A percentile compares a stretch with the other conserved stretches of the same genome.
Conservation (phyloP, 2,113 vertebrate species). For the Trachemys scripta region DNA sequence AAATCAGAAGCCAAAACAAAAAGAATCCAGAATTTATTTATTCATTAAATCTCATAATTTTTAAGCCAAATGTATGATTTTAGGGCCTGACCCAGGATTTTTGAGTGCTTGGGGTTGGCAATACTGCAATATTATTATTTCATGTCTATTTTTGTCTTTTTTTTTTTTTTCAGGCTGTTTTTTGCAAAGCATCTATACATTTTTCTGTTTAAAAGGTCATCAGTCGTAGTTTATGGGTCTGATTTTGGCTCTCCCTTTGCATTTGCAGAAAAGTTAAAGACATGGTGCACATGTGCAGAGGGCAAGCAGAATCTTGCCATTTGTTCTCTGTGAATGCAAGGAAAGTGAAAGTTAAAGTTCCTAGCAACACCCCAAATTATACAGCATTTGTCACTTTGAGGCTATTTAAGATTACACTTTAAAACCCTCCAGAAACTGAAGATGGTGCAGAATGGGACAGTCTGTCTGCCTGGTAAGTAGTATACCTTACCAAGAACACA, state of each 20-base stretch:
- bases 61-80: neutral
- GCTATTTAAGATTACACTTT: neutral
- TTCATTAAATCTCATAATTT: neutral
- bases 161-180: fast-evolving
- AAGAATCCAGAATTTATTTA: neutral
- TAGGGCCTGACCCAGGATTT: neutral
- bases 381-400: neutral
- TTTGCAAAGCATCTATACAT: neutral
- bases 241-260: fast-evolving
- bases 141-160: neutral
- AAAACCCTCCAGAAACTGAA: neutral
- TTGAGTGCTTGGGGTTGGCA: neutral
- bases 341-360: neutral
- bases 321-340: fast-evolving
- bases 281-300: neutral
- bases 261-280: neutral
- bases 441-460: neutral
- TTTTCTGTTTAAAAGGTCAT: fast-evolving
- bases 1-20: neutral
- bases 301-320: fast-evolving
- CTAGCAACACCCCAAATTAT: neutral
- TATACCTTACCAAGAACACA: neutral
- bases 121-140: neutral
- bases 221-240: neutral
- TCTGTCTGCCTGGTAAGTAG: neutral